A percentile compares a stretch with the other conserved stretches of the same genome.
phyloP scores from a whole-genome alignment of 2,797 vertebrate genomes.

The Cyprinodon diabolis region DNA sequence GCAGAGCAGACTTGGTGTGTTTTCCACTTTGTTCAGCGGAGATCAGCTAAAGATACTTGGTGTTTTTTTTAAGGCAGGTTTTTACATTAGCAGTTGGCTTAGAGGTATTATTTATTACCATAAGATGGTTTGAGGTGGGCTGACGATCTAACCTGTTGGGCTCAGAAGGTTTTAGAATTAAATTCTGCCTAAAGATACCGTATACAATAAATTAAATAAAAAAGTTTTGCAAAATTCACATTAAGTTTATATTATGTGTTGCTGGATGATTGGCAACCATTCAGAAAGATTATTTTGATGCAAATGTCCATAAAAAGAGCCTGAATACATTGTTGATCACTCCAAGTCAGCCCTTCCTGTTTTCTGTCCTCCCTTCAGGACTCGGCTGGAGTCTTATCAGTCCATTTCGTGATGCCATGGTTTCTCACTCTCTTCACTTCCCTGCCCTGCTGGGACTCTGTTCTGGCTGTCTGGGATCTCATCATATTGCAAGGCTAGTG shows the following conservation, averaged over 20 bases:
- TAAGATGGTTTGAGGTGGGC: not conserved
- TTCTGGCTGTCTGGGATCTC: slow-evolving; percentile 81
- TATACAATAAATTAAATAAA: too few species aligned
- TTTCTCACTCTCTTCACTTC: slow-evolving; percentile 83
- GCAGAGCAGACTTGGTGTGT: slow-evolving; percentile 12
- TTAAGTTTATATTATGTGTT: not conserved
- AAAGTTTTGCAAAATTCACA: too few species aligned
- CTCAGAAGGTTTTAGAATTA: too few species aligned
- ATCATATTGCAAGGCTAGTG: slow-evolving; percentile 76
- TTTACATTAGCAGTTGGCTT: too few species aligned
- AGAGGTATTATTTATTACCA: too few species aligned
- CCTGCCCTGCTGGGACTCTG: slow-evolving; percentile 83
- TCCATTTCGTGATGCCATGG: slow-evolving; percentile 81
- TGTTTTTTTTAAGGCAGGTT: not conserved
- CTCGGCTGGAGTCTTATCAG: slow-evolving; percentile 70
- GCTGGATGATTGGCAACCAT: not conserved
- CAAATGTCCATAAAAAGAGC: not conserved
- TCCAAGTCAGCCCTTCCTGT: slow-evolving; percentile 17
- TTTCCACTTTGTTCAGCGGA: slow-evolving; percentile 1
- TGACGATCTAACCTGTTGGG: too few species aligned
- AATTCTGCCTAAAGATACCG: too few species aligned
- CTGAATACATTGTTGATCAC: slow-evolving; percentile 10
- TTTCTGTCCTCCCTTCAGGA: slow-evolving; percentile 60
- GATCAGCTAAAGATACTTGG: not conserved
- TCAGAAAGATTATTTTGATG: not conserved